Evolutionary conservation across 2,797 vertebrate genomes (phyloP).

Genomic region (Falco rusticolus): DNA sequence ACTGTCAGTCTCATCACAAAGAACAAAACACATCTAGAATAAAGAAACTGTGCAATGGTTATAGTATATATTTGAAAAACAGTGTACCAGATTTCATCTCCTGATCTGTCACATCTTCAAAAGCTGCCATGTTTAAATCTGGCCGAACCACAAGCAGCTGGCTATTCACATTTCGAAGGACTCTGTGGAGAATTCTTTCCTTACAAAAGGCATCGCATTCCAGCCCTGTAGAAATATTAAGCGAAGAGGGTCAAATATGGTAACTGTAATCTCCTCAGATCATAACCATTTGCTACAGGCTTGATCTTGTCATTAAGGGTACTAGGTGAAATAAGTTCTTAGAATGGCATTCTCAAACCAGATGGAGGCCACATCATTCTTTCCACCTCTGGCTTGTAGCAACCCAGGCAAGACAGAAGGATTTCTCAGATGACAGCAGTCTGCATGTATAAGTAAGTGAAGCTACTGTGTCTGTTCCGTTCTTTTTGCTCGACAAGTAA

Average conservation of each 20-base stretch:
- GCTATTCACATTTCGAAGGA: conserved; percentile 46
- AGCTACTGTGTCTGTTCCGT: not conserved
- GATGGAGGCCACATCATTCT: not conserved
- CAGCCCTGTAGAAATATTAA: not conserved
- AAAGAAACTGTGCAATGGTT: not conserved
- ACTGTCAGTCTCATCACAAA: not conserved
- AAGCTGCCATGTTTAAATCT: not conserved
- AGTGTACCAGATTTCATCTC: conserved; percentile 55
- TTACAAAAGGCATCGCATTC: conserved; percentile 49
- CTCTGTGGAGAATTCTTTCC: not conserved
- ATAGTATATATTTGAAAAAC: not conserved
- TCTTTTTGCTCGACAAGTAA: not conserved
- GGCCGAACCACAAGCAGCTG: conserved; percentile 50
- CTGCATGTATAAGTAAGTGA: not conserved
- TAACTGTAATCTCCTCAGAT: not conserved
- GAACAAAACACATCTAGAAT: not conserved
- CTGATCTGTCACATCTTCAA: conserved; percentile 43
- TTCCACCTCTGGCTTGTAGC: not conserved
- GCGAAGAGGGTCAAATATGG: not conserved
- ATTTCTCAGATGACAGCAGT: not conserved
- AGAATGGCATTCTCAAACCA: not conserved
- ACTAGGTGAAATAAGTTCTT: not conserved
- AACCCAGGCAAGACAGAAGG: not conserved
- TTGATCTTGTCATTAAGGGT: not conserved
- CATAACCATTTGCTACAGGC: not conserved